Base-by-base conservation (phyloP, 2,797 vertebrate species). In the Odontamblyopus lacepedii region DNA sequence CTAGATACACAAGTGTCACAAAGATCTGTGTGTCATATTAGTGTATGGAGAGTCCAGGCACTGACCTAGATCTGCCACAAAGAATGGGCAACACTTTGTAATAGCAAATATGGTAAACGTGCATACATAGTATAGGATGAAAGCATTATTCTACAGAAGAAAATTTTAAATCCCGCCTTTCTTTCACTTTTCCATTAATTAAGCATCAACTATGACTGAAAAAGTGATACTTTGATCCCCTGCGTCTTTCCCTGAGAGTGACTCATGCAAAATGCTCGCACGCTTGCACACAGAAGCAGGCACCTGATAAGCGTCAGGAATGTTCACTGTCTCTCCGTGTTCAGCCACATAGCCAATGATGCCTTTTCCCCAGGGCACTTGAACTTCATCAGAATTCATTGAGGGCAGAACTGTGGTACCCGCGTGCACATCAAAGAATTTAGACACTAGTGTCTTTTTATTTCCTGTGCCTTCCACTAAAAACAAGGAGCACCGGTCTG, bases 241-340 rank as follows among this genome's bases (percentile, higher is more conserved):
- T 62, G 56, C 66, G 56, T 53, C 51, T 71, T 41, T 72, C 57
- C 35, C 59, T 80, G 64, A 82, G 80, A 78, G 63, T 83, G 80
- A 80, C 67, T 79, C 78, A 70, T 70, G 62, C 73, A 67, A 55
- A 67, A 59, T 70, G 65, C 77, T 73, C 56, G 66, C 83, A 70
- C 57, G 61, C 72, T 69, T 71, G 76, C 77, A 82, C 71, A 68
- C 74, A 80, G 51, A 70, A 81, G 60, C 78, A 63, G 86, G 84
- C 95, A 99, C 98, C 98, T 99, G 96, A 89, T 99, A 99, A 48
- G 96, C 97, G 88, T 99, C 97, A 59, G 97, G 95, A 73, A 99
- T 97, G 92, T 97, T 99, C 87, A 98, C 97, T 0, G 96, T 99
- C 92, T 98, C 96, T 76, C 98, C 98, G 67, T 98, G 97, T 72